phyloP scores from a whole-genome alignment of 92 coral and sea anemone genomes.

The Pocillopora grandis region DNA sequence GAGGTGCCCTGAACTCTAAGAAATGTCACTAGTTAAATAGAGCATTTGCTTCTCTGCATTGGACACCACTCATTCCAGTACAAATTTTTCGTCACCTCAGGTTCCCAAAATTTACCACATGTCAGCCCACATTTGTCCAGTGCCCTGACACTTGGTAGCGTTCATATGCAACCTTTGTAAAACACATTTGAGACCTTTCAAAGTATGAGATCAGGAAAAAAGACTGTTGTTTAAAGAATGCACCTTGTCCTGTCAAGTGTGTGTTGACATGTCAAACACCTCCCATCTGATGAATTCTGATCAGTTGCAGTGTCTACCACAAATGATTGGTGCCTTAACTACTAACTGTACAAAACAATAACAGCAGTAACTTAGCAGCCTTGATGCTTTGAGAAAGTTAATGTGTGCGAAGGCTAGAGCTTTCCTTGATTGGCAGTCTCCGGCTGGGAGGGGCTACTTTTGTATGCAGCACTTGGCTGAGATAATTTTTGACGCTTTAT shows the following conservation, averaged over 20 bases:
- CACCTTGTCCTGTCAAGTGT: constrained; percentile 4
- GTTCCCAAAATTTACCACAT: background rate
- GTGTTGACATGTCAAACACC: constrained; percentile 1
- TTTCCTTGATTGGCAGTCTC: constrained; percentile 20
- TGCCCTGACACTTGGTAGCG: background rate
- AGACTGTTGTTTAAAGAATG: background rate
- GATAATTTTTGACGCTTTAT: constrained; percentile 66
- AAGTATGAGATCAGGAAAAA: background rate
- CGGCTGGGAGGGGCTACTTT: background rate
- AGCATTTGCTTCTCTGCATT: background rate
- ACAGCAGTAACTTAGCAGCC: background rate
- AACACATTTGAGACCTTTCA: background rate
- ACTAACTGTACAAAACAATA: constrained; percentile 19
- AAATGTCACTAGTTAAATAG: background rate
- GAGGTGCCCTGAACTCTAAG: background rate
- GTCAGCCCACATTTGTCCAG: background rate
- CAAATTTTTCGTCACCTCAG: background rate
- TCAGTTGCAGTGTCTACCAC: background rate
- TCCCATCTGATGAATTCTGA: background rate
- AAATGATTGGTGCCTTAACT: background rate
- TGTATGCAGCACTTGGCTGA: constrained; percentile 33
- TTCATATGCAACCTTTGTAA: background rate
- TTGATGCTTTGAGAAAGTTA: background rate
- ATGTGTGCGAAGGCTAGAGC: constrained; percentile 18
- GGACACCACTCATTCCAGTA: background rate